Percentiles rank a stretch among this genome's conserved stretches.
Evolutionary conservation across 2,113 vertebrate genomes (phyloP).

Genomic region (Vimba vimba): DNA sequence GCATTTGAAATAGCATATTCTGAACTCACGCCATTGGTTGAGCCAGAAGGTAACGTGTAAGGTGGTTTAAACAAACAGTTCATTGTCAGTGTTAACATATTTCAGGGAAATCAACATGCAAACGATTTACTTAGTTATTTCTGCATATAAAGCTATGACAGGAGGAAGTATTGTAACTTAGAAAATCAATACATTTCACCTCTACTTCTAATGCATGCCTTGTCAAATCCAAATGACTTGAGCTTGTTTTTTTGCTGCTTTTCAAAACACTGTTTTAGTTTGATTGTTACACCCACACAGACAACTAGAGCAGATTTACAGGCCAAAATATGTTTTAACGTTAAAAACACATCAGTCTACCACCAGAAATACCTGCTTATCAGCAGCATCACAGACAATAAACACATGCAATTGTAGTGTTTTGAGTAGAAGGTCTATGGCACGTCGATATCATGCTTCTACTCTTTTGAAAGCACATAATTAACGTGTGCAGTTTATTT

Average conservation of each 20-base stretch:
- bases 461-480: background rate
- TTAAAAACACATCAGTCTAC: background rate
- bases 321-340: background rate
- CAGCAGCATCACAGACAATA: background rate
- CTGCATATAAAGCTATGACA: background rate
- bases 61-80: background rate
- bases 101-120: constrained; percentile 5
- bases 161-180: background rate
- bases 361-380: background rate
- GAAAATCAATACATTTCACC: background rate
- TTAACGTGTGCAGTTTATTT: background rate
- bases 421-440: background rate
- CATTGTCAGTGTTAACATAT: background rate
- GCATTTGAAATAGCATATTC: too few relatives aligned
- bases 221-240: background rate
- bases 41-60: background rate
- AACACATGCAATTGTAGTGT: background rate
- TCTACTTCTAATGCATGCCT: background rate
- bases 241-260: background rate
- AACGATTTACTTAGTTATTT: background rate
- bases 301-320: background rate
- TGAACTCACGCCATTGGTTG: background rate
- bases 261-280: background rate
- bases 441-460: background rate
- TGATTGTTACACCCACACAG: background rate